Evolutionary conservation across 1,140 invertebrate species (phyloP).

Genomic region (Centruroides sculpturatus): DNA sequence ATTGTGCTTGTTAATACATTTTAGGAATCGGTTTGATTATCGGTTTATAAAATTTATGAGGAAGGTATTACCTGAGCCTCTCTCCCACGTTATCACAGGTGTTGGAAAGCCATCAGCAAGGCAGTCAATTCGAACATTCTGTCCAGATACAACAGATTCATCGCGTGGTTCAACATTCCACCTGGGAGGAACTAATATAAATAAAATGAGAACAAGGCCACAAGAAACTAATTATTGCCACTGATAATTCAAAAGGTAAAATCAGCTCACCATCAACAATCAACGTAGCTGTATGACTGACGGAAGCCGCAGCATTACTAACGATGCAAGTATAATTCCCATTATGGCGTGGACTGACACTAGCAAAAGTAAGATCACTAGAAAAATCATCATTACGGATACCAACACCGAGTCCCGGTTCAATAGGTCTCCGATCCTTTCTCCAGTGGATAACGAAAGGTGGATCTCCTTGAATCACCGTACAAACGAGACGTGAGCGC

Average conservation of each 20-base stretch:
- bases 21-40: not conserved
- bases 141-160: conserved; percentile 31
- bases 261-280: conserved; percentile 18
- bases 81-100: conserved; percentile 35
- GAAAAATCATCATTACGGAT: conserved; percentile 28
- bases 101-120: conserved; percentile 33
- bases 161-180: conserved; percentile 40
- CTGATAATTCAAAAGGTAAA: too few relatives aligned
- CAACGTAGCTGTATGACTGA: conserved; percentile 16
- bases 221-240: too few relatives aligned
- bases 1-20: not conserved
- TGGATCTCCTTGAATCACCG: conserved; percentile 21
- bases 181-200: conserved; percentile 35
- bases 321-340: conserved; percentile 23
- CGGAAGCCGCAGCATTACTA: conserved; percentile 18
- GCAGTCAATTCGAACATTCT: conserved; percentile 32
- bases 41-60: not conserved
- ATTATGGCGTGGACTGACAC: conserved; percentile 19
- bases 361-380: conserved; percentile 18
- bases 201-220: too few relatives aligned
- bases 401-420: conserved; percentile 20
- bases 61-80: conserved; percentile 20
- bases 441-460: conserved; percentile 21
- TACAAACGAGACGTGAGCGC: conserved; percentile 39
- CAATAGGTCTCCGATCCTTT: conserved; percentile 22